Evolutionary conservation across 2,797 vertebrate species (phyloP).

Genomic region (Macropodus opercularis): DNA sequence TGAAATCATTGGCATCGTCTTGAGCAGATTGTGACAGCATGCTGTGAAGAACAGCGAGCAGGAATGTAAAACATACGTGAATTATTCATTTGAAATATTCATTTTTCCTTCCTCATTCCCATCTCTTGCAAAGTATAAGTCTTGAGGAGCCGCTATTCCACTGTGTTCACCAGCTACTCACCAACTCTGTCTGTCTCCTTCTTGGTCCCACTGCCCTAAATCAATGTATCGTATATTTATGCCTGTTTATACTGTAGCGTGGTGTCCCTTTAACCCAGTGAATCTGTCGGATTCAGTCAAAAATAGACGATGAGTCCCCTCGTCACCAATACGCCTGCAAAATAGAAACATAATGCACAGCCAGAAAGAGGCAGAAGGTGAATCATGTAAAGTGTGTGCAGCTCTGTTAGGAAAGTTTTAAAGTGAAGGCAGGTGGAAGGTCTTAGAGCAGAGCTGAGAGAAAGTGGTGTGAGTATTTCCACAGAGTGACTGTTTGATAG

Average conservation of each 20-base stretch:
- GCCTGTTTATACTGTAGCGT: conserved; percentile 30
- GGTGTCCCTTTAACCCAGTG: conserved; percentile 22
- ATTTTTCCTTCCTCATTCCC: no score
- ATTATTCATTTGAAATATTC: no score
- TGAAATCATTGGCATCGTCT: no score
- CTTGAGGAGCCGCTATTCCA: background rate
- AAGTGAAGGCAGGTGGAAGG: conserved; percentile 16
- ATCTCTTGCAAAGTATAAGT: background rate
- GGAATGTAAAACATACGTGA: no score
- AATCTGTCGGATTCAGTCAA: conserved; percentile 49
- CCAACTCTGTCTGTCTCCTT: background rate
- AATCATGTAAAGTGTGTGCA: background rate
- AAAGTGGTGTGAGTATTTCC: conserved; percentile 38
- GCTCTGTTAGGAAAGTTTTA: background rate
- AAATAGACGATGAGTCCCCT: conserved; percentile 39
- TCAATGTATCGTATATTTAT: conserved; percentile 16
- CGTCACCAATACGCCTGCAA: conserved; percentile 34
- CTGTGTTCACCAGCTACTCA: background rate
- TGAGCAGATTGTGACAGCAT: no score
- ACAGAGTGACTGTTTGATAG: conserved; percentile 49
- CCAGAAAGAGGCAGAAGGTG: background rate
- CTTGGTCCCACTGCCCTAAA: conserved; percentile 17
- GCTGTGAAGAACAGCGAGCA: no score
- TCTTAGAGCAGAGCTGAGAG: conserved; percentile 30
- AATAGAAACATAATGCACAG: conserved; percentile 12